phyloP scores from a whole-genome alignment of 2,888 invertebrate species.

The Epinotia nisella region DNA sequence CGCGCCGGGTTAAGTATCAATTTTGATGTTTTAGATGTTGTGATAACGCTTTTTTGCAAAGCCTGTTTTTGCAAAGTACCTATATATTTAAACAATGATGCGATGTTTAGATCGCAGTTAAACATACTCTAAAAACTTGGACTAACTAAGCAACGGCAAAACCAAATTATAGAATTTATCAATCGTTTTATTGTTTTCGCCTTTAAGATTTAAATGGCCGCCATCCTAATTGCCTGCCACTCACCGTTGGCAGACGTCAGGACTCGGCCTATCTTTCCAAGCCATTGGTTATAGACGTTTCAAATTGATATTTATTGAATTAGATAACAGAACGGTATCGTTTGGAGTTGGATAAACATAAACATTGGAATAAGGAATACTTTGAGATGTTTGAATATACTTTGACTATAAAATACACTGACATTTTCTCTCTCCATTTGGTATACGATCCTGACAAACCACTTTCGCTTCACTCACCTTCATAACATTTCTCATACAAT shows the following conservation, averaged over 20 bases:
- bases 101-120: too few relatives aligned
- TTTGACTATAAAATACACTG: too few relatives aligned
- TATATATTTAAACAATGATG: too few relatives aligned
- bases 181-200: conserved; percentile 8
- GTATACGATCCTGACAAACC: too few relatives aligned
- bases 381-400: not conserved
- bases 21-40: too few relatives aligned
- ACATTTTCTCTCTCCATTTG: too few relatives aligned
- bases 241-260: conserved; percentile 20
- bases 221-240: conserved; percentile 35
- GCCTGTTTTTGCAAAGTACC: too few relatives aligned
- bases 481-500: too few relatives aligned
- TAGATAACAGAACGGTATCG: not conserved
- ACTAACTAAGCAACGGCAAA: not conserved
- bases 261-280: conserved; percentile 14
- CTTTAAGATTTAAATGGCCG: conserved; percentile 8
- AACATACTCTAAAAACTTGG: too few relatives aligned
- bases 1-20: too few relatives aligned
- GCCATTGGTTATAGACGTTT: conserved; percentile 20
- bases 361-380: not conserved
- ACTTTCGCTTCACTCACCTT: too few relatives aligned
- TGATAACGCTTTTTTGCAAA: too few relatives aligned
- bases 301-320: conserved; percentile 26
- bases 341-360: not conserved
- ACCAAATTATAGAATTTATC: conserved; percentile 7